Evolutionary conservation across 2,113 vertebrate species (phyloP).

Genomic region (Corythornis madagascariensis): DNA sequence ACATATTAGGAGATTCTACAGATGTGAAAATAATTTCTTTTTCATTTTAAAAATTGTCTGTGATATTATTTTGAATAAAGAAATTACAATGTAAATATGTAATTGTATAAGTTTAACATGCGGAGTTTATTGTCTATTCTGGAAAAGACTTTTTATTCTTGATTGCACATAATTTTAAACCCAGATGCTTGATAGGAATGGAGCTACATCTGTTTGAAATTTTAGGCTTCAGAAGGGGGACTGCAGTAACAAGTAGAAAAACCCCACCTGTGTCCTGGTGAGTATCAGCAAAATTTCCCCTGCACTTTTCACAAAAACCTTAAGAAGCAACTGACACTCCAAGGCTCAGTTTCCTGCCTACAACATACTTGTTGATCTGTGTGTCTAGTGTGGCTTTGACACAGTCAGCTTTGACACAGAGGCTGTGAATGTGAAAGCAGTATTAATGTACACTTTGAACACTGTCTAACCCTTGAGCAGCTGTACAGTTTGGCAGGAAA

Average conservation of each 20-base stretch:
- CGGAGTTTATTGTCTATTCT: not conserved
- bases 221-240: not conserved
- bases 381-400: not conserved
- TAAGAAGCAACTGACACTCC: not conserved
- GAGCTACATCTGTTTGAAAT: not conserved
- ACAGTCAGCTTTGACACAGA: rapidly evolving
- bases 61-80: not conserved
- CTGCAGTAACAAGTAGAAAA: not conserved
- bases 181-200: not conserved
- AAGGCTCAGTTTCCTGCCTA: not conserved
- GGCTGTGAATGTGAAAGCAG: not conserved
- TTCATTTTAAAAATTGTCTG: not conserved
- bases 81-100: not conserved
- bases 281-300: not conserved
- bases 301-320: not conserved
- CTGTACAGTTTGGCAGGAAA: not conserved
- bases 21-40: not conserved
- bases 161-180: not conserved
- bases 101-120: not conserved
- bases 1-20: not conserved
- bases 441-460: not conserved
- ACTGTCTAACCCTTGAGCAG: not conserved
- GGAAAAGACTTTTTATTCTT: not conserved
- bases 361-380: rapidly evolving
- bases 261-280: not conserved